These are phyloP conservation scores for Simalia tracyae DNA, from an alignment of 2,797 vertebrate species.

Conservation along the genomic window DNA sequence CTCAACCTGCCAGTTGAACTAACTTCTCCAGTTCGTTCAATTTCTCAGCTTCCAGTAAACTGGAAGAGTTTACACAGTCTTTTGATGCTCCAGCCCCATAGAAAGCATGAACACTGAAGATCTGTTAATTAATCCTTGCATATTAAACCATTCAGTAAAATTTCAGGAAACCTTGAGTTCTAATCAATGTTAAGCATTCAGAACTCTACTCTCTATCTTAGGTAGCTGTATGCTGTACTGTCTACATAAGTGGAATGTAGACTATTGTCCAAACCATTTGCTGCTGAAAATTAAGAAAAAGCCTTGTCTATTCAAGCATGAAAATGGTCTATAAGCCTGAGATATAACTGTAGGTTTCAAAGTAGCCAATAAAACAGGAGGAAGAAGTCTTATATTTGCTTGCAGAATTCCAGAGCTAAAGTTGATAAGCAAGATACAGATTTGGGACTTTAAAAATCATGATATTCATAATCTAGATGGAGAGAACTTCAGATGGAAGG, in stretches of 20 bases:
- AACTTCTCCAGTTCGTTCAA: slow-evolving; percentile 6
- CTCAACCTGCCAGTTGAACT: not conserved
- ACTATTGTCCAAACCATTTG: not conserved
- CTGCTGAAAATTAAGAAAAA: not conserved
- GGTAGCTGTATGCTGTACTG: not conserved
- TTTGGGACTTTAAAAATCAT: not conserved
- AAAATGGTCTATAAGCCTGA: not conserved
- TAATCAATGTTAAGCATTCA: slow-evolving; percentile 2
- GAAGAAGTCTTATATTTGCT: not conserved
- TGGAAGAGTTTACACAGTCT: not conserved
- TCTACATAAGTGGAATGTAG: not conserved
- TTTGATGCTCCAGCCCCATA: not conserved
- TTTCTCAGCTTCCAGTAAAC: not conserved
- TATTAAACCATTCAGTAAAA: slow-evolving; percentile 19
- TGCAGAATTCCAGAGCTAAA: not conserved
- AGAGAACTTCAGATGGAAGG: too few relatives aligned
- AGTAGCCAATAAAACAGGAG: too few relatives aligned
- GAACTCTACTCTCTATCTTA: slow-evolving; percentile 23
- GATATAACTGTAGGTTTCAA: not conserved
- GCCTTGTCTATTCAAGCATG: not conserved
- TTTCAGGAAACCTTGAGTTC: not conserved
- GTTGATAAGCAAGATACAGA: too few relatives aligned
- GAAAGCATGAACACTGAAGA: not conserved
- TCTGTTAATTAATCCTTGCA: slow-evolving; percentile 13
- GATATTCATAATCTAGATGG: too few relatives aligned